Evolutionary conservation across 1,140 invertebrate species (phyloP).

Genomic region (Stegodyphus dumicola): DNA sequence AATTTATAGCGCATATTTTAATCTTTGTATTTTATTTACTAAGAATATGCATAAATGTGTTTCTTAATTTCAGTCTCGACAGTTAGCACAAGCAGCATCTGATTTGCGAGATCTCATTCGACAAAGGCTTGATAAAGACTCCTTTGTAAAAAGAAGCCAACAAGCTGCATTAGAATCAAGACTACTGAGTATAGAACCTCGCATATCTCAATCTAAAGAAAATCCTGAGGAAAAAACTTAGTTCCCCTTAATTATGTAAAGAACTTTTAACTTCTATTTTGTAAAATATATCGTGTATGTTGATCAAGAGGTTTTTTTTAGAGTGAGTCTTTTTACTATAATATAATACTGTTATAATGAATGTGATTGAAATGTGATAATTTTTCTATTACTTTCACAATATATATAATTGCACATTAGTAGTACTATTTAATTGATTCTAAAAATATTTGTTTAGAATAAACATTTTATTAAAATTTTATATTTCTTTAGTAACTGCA

Average conservation of each 20-base stretch:
- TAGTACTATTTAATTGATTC: no score
- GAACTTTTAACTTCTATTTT: slow-evolving; percentile 56
- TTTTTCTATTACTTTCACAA: slow-evolving; percentile 1
- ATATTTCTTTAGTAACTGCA: no score
- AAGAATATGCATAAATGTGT: not conserved
- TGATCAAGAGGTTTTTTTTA: not conserved
- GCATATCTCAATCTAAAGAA: slow-evolving; percentile 21
- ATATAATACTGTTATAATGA: not conserved
- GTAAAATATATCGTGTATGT: slow-evolving; percentile 9
- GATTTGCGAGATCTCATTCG: slow-evolving; percentile 59
- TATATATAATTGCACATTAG: no score
- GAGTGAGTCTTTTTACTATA: slow-evolving; percentile 14
- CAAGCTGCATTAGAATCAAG: slow-evolving; percentile 58
- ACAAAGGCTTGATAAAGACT: slow-evolving; percentile 59
- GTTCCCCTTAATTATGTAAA: slow-evolving; percentile 10
- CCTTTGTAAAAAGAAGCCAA: slow-evolving; percentile 50
- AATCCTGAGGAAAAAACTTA: slow-evolving; percentile 20
- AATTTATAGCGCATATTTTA: not conserved
- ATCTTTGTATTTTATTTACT: not conserved
- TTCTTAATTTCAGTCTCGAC: slow-evolving; percentile 51
- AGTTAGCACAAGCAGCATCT: slow-evolving; percentile 56
- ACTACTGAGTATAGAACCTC: slow-evolving; percentile 49
- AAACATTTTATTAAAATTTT: no score
- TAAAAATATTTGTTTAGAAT: no score
- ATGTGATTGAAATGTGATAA: slow-evolving; percentile 29